Conservation (phyloP, 2,797 vertebrate genomes). For the Malurus splendens region DNA sequence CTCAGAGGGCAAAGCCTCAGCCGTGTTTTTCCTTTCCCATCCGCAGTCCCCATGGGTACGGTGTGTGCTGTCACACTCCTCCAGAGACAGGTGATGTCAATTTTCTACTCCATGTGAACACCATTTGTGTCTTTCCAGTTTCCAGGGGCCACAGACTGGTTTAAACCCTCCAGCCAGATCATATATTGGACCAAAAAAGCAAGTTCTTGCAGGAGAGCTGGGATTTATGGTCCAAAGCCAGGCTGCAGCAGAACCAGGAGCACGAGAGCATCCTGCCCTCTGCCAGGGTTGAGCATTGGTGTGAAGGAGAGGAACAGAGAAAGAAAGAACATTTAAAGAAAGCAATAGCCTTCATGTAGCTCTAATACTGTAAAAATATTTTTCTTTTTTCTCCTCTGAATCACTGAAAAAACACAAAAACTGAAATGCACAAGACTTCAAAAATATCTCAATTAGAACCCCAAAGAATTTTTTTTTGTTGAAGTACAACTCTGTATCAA, state of each 20-base stretch:
- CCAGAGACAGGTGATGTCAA: background rate
- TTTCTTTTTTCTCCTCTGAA: background rate
- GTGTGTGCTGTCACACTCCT: background rate
- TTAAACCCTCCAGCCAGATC: background rate
- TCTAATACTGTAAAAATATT: accelerated
- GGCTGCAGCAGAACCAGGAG: background rate
- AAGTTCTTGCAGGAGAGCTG: background rate
- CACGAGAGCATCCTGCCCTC: accelerated
- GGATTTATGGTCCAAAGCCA: background rate
- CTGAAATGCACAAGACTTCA: background rate
- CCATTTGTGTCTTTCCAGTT: background rate
- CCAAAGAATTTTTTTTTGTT: background rate
- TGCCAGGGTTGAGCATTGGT: no score
- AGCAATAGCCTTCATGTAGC: background rate
- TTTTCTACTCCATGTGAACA: background rate
- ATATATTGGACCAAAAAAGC: background rate
- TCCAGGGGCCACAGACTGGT: background rate
- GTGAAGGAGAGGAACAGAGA: background rate
- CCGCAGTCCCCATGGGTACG: no score
- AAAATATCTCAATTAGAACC: background rate
- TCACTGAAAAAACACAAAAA: background rate
- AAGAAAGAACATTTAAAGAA: background rate
- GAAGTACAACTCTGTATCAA: background rate
- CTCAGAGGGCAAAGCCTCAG: accelerated
- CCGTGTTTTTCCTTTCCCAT: background rate